phyloP scores from a whole-genome alignment of 1,140 invertebrate species.

The Stegodyphus dumicola region DNA sequence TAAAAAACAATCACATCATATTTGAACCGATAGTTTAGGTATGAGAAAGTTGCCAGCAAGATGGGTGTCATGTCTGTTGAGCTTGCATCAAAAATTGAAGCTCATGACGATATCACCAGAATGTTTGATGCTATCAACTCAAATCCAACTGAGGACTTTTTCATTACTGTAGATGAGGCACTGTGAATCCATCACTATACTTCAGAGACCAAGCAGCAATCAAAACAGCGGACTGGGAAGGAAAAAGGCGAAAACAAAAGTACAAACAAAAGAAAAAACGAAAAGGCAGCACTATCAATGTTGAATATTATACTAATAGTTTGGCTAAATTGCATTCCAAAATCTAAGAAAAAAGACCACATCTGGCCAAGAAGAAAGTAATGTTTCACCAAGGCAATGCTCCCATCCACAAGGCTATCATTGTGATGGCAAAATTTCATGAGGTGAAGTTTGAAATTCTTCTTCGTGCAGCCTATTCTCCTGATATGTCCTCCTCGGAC shows the following conservation, averaged over 20 bases:
- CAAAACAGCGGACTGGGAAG: slow-evolving; percentile 65
- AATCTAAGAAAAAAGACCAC: neutral
- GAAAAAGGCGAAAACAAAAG: no score
- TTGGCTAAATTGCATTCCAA: neutral
- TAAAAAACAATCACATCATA: neutral
- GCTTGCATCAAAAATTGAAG: neutral
- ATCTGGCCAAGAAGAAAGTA: neutral
- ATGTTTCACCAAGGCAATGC: neutral
- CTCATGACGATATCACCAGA: slow-evolving; percentile 38
- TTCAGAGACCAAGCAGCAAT: slow-evolving; percentile 66
- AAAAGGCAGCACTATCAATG: neutral
- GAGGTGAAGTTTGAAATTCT: neutral
- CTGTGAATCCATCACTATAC: slow-evolving; percentile 67
- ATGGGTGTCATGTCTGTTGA: neutral
- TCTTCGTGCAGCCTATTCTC: neutral
- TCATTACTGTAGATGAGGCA: slow-evolving; percentile 68
- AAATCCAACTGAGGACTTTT: slow-evolving; percentile 64
- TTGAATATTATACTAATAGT: neutral
- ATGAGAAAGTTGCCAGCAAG: slow-evolving; percentile 1
- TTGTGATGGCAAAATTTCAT: neutral
- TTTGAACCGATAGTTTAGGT: neutral
- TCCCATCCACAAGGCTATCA: neutral
- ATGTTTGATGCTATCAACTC: slow-evolving; percentile 38
- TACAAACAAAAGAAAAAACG: neutral
- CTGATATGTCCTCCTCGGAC: neutral